Evolutionary conservation across 2,888 invertebrate genomes (phyloP).

Genomic region (Nephrotoma appendiculata): DNA sequence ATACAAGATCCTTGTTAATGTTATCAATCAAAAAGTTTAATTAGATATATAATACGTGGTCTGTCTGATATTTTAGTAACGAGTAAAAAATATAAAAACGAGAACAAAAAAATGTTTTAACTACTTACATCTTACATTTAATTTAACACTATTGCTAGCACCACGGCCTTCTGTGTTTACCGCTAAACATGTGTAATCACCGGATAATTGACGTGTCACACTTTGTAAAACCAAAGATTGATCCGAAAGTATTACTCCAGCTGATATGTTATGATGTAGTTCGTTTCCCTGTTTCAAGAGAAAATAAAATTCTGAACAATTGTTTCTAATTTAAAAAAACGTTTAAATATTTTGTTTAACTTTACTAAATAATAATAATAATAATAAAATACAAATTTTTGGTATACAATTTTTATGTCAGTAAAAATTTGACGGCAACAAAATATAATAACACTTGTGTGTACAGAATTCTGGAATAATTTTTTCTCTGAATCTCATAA

Average conservation of each 20-base stretch:
- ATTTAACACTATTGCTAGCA: constrained; percentile 52
- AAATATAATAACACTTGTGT: not conserved
- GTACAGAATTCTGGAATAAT: not conserved
- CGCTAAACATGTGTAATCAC: constrained; percentile 75
- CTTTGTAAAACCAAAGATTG: constrained; percentile 76
- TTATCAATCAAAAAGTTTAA: not conserved
- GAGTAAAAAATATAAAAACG: not conserved
- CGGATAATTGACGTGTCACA: constrained; percentile 68
- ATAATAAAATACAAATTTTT: not conserved
- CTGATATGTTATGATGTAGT: constrained; percentile 66
- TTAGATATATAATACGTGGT: constrained; percentile 8
- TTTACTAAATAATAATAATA: not conserved
- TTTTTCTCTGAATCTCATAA: not conserved
- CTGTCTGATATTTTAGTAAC: constrained; percentile 4
- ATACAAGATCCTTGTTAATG: not conserved
- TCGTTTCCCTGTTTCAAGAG: constrained; percentile 48
- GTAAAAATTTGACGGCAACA: not conserved
- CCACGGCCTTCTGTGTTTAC: constrained; percentile 75
- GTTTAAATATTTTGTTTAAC: not conserved
- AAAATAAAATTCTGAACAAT: not conserved
- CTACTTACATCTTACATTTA: constrained; percentile 56
- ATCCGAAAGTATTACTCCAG: constrained; percentile 71
- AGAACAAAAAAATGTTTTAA: constrained; percentile 6
- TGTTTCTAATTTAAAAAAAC: not conserved
- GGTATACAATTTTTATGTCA: not conserved